Evolutionary conservation across 2,797 vertebrate genomes (phyloP), one percentile per base, ranked within the genome.

Genomic region (Muscicapa comitata): DNA sequence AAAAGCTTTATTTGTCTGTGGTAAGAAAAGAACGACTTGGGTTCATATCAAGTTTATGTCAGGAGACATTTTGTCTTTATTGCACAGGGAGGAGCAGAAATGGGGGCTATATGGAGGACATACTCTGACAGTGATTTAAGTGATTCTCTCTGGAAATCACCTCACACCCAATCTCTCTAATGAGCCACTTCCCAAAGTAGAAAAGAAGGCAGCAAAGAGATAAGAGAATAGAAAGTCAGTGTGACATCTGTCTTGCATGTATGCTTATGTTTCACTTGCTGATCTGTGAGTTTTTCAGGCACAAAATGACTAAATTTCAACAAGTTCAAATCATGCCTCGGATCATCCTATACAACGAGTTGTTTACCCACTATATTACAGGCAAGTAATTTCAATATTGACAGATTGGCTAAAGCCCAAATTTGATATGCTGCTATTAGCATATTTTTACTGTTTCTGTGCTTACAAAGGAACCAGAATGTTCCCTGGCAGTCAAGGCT

Each of bases 341-440:
- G 76, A 94, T 96, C 91, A 89, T 91, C 66, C 89, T 88, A 84
- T 94, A 50, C 66, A 76, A 88, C 55, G 80, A 93, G 91, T 93
- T 95, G 92, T 96, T 97, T 96, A 96, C 95, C 89, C 94, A 93
- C 87, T 90, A 59, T 95, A 86, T 89, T 96, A 81, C 92, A 93
- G 70, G 87, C 94, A 97, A 96, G 81, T 87, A 86, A 93, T 95
- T 96, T 97, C 95, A 97, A 96, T 96, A 96, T 96, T 97, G 95
- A 94, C 95, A 96, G 94, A 94, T 96, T 95, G 95, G 95, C 95
- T 91, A 84, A 94, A 94, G 53, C 55, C 93, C 95, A 97, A 84
- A 81, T 94, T 94, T 95, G 85, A 94, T 97, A 96, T 88, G 89
- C 89, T 37, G 67, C 88, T 90, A 96, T 94, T 97, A 97, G 90